A percentile compares a stretch with the other conserved stretches of the same genome.
These are phyloP conservation scores for Dendroctonus valens DNA, from an alignment of 1,140 invertebrate species.

Conservation along the genomic window DNA sequence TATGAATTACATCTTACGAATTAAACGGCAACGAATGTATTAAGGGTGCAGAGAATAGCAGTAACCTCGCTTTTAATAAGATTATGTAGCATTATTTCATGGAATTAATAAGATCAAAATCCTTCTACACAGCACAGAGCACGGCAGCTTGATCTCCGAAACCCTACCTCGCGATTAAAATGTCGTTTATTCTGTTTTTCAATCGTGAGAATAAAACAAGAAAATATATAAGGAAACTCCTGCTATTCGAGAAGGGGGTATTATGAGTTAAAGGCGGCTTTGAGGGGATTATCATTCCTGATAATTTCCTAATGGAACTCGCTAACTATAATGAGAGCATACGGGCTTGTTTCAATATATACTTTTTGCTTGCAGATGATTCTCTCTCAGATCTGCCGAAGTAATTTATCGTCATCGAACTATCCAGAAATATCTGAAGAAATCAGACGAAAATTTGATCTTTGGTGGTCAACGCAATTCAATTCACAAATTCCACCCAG, in stretches of 20 bases:
- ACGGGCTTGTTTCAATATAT: no score
- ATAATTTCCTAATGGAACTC: no score
- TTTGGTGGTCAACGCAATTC: slow-evolving; percentile 63
- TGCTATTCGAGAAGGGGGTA: background rate
- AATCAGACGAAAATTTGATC: slow-evolving; percentile 72
- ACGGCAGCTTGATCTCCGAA: slow-evolving; percentile 36
- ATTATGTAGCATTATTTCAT: slow-evolving; percentile 66
- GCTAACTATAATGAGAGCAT: no score
- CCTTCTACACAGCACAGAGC: slow-evolving; percentile 50
- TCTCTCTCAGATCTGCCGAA: slow-evolving; percentile 72
- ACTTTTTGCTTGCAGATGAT: slow-evolving; percentile 60
- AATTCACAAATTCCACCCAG: slow-evolving; percentile 53
- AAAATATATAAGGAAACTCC: slow-evolving; percentile 3
- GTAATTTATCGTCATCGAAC: slow-evolving; percentile 57
- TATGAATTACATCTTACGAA: slow-evolving; percentile 46
- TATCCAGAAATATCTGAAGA: slow-evolving; percentile 71
- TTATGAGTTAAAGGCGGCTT: background rate
- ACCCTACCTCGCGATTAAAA: slow-evolving; percentile 26
- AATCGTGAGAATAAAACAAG: slow-evolving; percentile 9
- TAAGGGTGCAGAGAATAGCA: slow-evolving; percentile 51
- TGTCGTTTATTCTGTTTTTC: slow-evolving; percentile 22
- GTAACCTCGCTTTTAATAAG: slow-evolving; percentile 62
- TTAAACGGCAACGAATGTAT: slow-evolving; percentile 49
- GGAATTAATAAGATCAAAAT: slow-evolving; percentile 63
- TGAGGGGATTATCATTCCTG: no score